Evolutionary conservation across 1,140 invertebrate species (phyloP).

Genomic region (Lethrus apterus): DNA sequence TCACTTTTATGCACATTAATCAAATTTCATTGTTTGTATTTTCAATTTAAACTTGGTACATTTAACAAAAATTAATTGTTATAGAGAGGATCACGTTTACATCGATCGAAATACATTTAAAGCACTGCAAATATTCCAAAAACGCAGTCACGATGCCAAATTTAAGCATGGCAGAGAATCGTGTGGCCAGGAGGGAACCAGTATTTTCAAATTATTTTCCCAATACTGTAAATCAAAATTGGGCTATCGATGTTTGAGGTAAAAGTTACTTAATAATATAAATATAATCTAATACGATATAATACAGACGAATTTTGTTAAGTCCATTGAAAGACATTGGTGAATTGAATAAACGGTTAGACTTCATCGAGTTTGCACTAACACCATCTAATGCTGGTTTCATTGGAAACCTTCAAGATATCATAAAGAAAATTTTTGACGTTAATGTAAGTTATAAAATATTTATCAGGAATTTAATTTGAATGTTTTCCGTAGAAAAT

Average conservation of each 20-base stretch:
- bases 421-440: slow-evolving; percentile 52
- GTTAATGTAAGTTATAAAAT: slow-evolving; percentile 41
- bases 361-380: slow-evolving; percentile 55
- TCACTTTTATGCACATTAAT: slow-evolving; percentile 18
- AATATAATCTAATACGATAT: neutral
- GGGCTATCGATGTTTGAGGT: slow-evolving; percentile 49
- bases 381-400: slow-evolving; percentile 50
- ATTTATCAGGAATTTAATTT: slow-evolving; percentile 31
- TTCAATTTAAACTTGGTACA: neutral
- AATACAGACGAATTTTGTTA: slow-evolving; percentile 48
- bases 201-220: slow-evolving; percentile 60
- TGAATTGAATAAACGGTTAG: slow-evolving; percentile 49
- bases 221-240: slow-evolving; percentile 62
- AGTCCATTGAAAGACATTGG: slow-evolving; percentile 52
- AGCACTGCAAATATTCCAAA: slow-evolving; percentile 67
- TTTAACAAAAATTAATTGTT: slow-evolving; percentile 17
- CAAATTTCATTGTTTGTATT: slow-evolving; percentile 14
- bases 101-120: slow-evolving; percentile 66
- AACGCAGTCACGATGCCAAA: slow-evolving; percentile 64
- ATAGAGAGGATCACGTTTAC: slow-evolving; percentile 59
- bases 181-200: slow-evolving; percentile 59
- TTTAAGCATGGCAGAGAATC: slow-evolving; percentile 58
- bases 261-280: slow-evolving; percentile 12
- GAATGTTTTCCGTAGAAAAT: slow-evolving; percentile 42
- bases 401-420: slow-evolving; percentile 48